Base-by-base conservation (phyloP, 2,888 invertebrate species). In the Coecobrya sp. region DNA sequence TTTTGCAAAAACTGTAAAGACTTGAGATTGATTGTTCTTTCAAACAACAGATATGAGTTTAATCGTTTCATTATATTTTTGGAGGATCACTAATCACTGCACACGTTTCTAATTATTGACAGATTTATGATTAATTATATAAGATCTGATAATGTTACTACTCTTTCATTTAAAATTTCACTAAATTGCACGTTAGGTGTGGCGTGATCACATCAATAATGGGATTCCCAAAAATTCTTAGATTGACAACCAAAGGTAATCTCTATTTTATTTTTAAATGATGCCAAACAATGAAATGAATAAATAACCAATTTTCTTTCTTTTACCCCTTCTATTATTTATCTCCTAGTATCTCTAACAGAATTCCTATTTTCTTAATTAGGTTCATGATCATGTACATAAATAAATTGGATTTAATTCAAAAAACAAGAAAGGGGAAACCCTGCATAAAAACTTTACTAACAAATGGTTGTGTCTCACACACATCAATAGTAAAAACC, bases 341-440 rank as follows among this genome's bases (percentile, higher is more conserved):
- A 2, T 11, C 11, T 52, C 11, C 2, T 11, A 10, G 10, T 5
- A 11, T 52, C 11, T 52, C n/a, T 52, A 19, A 25, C 65, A 2
- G 2, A 19, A 62, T 65, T 65, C 65, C 0, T 62, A 55, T 55
- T 27, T 65, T 65, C 27, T 59, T 59, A n/a, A 59, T 59, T 19
- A 59, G n/a, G 25, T 4, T 36, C 36, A 36, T 36, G 36, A 36
- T 36, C 3, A 16, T 8, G 70, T 65, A 36, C 13, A 30, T 36
- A 70, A 70, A 70, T 70, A 36, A n/a, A 36, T 36, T 70, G 16
- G n/a, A 36, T 70, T 70, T 13, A 70, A 13, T 65, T 27, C 65
- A 65, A 65, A 27, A n/a, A 70, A 36, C 70, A 16, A 13, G 25
- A 65, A 65, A 25, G 30, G 36, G 70, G 8, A 70, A 70, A n/a